These are phyloP conservation scores for Scaptomyza caliginosa DNA, from an alignment of 2,888 invertebrate species.

Conservation along the genomic window DNA sequence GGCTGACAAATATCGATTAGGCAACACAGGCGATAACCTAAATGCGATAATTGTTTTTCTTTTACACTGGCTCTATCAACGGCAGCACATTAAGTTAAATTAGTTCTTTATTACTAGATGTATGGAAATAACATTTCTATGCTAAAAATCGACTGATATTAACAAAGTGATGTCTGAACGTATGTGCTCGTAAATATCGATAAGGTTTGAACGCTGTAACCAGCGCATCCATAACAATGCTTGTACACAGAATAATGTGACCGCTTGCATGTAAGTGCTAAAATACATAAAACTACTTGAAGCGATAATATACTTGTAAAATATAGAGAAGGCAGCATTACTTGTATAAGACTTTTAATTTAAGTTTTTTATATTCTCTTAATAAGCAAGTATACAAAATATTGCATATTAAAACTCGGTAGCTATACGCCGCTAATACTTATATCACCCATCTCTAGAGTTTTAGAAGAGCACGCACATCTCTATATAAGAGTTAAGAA, in stretches of 20 bases:
- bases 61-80: too few species aligned
- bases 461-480: not conserved
- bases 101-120: too few species aligned
- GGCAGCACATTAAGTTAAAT: too few species aligned
- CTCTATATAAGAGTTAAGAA: not conserved
- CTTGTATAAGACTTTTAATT: not conserved
- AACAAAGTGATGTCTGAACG: not conserved
- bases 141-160: not conserved
- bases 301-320: not conserved
- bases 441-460: too few species aligned
- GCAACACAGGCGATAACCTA: slow-evolving; percentile 11
- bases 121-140: not conserved
- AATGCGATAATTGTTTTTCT: slow-evolving; percentile 1
- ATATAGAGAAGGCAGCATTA: not conserved
- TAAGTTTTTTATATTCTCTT: too few species aligned
- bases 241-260: slow-evolving; percentile 37
- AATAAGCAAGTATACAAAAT: too few species aligned
- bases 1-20: slow-evolving; percentile 37
- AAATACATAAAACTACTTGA: slow-evolving; percentile 5
- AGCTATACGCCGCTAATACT: too few species aligned
- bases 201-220: not conserved
- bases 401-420: too few species aligned
- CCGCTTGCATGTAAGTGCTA: slow-evolving; percentile 1
- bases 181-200: slow-evolving; percentile 15
- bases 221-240: slow-evolving; percentile 26